Base-by-base conservation (phyloP, 1,140 invertebrate species). In the Drosophila asahinai region DNA sequence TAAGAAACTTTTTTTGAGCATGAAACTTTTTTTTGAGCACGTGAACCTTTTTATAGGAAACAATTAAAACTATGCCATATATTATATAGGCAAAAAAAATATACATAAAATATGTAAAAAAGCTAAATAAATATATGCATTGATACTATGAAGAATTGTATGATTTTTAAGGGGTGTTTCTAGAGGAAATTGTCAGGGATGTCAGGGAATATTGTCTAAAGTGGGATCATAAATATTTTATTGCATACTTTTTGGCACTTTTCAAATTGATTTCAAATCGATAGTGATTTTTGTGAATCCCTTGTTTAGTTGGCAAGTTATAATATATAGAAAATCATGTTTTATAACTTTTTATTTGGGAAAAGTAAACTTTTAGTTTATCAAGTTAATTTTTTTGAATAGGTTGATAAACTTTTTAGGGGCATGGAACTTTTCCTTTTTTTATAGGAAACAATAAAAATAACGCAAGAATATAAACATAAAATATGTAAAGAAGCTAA, bases 1-100 rank as follows among this genome's bases (percentile, higher is more conserved):
- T 77, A 81, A 81, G 79, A 4, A 82, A 42, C 45, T 86, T 86
- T 86, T 86, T 86, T 86, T 86, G 75, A 80, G 83, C 83, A 87
- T 77, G 80, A 86, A 60, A 1, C 14, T 22, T 84, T 89, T 87
- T 87, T 89, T 89, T 89, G 65, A 84, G 83, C 83, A 87, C 73
- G 74, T 77, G 66, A 66, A 66, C 42, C 62, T 67, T 66, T 58
- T 61, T 49, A 54, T 48, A 49, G 59, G 40, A 55, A 43, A 43
- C 47, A 63, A 14, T n/a, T 45, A 59, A n/a, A 42, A 36, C 3
- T 19, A 63, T n/a, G 70, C 36, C 59, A 74, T 75, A 73, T 38
- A 30, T 27, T 48, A 49, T 71, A 45, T 61, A 61, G 57, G 55
- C 36, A 38, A 61, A 40, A 25, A 30, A 30, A 30, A 30, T 57